Conservation (phyloP, 2,797 vertebrate genomes). For the Agapornis canus region DNA sequence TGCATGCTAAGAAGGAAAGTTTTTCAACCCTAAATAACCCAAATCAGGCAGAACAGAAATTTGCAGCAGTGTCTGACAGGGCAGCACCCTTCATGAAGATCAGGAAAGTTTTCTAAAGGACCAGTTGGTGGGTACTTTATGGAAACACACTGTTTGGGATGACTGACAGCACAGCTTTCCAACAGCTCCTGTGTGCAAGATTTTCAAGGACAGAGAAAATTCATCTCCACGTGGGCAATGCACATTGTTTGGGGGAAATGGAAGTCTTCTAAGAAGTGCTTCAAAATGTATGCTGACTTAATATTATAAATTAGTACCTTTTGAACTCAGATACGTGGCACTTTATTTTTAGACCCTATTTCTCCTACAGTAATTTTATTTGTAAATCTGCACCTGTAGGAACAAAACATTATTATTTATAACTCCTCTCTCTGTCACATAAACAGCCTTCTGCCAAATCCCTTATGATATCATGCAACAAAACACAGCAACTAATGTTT, state of each 20-base stretch:
- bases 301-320: background rate
- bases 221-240: background rate
- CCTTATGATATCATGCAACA: background rate
- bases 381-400: slow-evolving; percentile 4
- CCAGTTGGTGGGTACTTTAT: background rate
- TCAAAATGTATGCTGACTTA: background rate
- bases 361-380: slow-evolving; percentile 1
- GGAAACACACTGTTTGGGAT: fast-evolving
- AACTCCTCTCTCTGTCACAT: background rate
- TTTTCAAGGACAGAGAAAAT: background rate
- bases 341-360: background rate
- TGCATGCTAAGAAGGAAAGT: background rate
- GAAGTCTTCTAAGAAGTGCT: background rate
- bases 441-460: slow-evolving; percentile 7
- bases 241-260: background rate
- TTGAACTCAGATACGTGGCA: background rate
- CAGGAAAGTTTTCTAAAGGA: background rate
- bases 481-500: background rate
- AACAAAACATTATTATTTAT: slow-evolving; percentile 41
- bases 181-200: background rate
- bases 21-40: background rate
- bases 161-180: background rate
- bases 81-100: background rate
- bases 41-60: background rate
- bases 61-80: background rate